Percentiles rank a stretch among this genome's conserved stretches.
Evolutionary conservation across 2,888 invertebrate genomes (phyloP).

Genomic region (Mythimna pallens): DNA sequence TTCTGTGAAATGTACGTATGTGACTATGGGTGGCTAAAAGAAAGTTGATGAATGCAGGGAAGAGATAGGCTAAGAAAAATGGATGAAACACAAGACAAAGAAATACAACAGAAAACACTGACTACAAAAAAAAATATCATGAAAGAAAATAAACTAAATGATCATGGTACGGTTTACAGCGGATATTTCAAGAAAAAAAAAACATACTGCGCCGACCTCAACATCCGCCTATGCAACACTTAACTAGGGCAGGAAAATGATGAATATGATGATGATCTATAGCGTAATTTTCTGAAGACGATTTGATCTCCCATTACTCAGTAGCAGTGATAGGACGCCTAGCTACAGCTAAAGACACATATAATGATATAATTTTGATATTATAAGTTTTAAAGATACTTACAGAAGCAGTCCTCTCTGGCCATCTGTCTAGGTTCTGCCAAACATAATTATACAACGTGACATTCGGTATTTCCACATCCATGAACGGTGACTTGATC

Average conservation of each 20-base stretch:
- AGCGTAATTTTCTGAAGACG: neutral
- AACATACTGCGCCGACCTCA: neutral
- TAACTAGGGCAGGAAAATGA: too few species aligned
- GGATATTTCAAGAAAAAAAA: neutral
- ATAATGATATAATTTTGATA: too few species aligned
- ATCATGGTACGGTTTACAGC: too few species aligned
- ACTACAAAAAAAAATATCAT: neutral
- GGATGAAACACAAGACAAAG: too few species aligned
- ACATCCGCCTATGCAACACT: neutral
- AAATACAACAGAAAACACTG: too few species aligned
- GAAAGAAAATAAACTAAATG: neutral
- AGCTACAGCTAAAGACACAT: neutral
- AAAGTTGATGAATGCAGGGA: too few species aligned
- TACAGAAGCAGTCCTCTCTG: constrained; percentile 91
- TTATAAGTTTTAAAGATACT: constrained; percentile 74
- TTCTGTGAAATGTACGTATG: neutral
- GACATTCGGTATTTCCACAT: constrained; percentile 87
- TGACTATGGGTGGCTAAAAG: neutral
- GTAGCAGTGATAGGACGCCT: neutral
- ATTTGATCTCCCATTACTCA: neutral
- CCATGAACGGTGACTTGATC: constrained; percentile 88
- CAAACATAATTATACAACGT: constrained; percentile 92
- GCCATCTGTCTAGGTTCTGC: constrained; percentile 92
- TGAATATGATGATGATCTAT: neutral
- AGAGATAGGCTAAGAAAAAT: too few species aligned